Percentiles rank a stretch among this genome's conserved stretches.
Conservation (phyloP, 1,140 invertebrate genomes). For the Apis laboriosa region DNA sequence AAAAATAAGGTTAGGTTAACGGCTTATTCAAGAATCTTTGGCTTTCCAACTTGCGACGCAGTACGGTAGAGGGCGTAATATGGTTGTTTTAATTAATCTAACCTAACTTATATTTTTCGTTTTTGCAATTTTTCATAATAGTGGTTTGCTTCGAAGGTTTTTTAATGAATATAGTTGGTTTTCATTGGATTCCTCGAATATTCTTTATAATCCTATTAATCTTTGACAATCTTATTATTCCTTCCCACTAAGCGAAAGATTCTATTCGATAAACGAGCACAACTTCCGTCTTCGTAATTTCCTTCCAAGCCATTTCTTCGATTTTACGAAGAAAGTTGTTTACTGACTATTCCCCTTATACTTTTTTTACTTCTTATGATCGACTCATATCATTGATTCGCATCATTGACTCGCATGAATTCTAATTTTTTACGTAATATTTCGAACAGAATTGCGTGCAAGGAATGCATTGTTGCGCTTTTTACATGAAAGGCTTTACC, state of each 20-base stretch:
- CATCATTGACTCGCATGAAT: constrained; percentile 43
- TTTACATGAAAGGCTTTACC: constrained; percentile 5
- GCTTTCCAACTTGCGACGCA: no score
- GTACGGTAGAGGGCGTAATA: no score
- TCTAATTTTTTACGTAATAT: constrained; percentile 52
- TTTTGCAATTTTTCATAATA: no score
- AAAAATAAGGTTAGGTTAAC: no score
- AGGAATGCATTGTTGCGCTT: constrained; percentile 42
- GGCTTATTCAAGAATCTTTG: no score
- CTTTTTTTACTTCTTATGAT: neutral
- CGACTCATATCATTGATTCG: neutral
- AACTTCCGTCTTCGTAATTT: constrained; percentile 31
- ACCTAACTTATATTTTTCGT: no score
- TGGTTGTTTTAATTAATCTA: no score
- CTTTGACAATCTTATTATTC: neutral
- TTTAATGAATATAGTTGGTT: no score
- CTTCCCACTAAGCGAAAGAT: neutral
- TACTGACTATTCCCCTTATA: neutral
- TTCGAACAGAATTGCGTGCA: constrained; percentile 29
- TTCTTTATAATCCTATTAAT: neutral
- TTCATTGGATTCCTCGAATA: neutral
- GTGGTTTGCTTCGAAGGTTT: no score
- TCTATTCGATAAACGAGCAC: neutral
- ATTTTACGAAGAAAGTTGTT: constrained; percentile 38
- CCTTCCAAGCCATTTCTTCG: neutral